Evolutionary conservation across 2,113 vertebrate genomes (phyloP), one percentile per base, ranked within the genome.

Genomic region (Turdus rufiventris): DNA sequence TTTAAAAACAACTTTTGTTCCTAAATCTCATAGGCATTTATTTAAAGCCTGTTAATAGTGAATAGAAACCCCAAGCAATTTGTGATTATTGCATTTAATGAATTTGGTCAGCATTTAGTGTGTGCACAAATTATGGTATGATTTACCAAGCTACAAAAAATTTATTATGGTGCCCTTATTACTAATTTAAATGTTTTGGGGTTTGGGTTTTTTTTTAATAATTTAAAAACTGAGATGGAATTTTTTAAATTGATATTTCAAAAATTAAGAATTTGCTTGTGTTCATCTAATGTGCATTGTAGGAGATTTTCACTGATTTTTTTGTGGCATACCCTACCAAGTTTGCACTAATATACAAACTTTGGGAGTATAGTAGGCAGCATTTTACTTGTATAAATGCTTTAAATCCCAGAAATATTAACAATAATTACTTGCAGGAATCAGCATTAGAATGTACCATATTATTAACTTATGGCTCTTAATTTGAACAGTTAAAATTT

Each of bases 51-150:
- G 93, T 95, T 96, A 96, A 95, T 88, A 91, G 90, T 93, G 90
- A 95, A 93, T 92, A 90, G 93, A 94, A 96, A 97, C 88, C 83
- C 94, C 85, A 96, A 93, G 88, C 68, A 94, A 96, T 96, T 96
- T 95, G 81, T 77, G 82, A 91, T 83, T 83, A 96, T 95, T 94
- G 63, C 85, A 93, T 94, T 91, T 96, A 93, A 97, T 91, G 53
- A 94, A 96, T 96, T 84, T 96, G 90, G 90, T 96, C 78, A 91
- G 82, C 60, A 61, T 93, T 95, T 91, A 83, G 63, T 90, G 38
- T 91, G 75, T 94, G 85, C 67, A 83, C 85, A 95, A 91, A 83
- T 94, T 89, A 73, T 72, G 57, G n/a, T 77, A 63, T 66, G 51
- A 62, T 93, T 88, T 93, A 67, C 47, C 53, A 84, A 60, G 56